phyloP scores from a whole-genome alignment of 2,113 vertebrate genomes.

The Aspidoscelis tigris region DNA sequence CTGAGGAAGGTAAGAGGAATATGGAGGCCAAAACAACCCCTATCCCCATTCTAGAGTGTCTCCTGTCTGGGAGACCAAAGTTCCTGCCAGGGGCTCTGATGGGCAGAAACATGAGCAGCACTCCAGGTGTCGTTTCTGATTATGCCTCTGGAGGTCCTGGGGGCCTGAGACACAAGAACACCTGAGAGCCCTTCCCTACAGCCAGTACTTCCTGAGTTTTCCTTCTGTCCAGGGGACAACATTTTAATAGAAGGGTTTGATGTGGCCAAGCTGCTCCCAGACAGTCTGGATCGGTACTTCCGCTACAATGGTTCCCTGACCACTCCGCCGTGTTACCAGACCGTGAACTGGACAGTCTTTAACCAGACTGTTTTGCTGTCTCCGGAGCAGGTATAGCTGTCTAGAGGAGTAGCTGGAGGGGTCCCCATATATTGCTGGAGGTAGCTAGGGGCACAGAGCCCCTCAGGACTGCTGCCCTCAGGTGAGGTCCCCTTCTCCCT shows the following conservation, averaged over 20 bases:
- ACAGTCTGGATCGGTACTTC: slow-evolving; percentile 80
- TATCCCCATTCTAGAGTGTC: too few relatives aligned
- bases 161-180: too few relatives aligned
- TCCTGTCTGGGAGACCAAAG: too few relatives aligned
- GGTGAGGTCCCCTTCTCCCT: background rate
- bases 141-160: too few relatives aligned
- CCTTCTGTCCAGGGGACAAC: slow-evolving; percentile 70
- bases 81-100: background rate
- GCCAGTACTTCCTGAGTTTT: background rate
- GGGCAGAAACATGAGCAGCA: too few relatives aligned
- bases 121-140: too few relatives aligned
- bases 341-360: slow-evolving; percentile 88
- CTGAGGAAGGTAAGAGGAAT: slow-evolving; percentile 68
- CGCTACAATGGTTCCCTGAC: slow-evolving; percentile 87
- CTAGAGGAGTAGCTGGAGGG: too few relatives aligned
- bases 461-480: background rate
- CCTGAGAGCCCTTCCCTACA: background rate
- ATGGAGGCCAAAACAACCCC: background rate
- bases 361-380: slow-evolving; percentile 84
- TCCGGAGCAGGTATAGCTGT: slow-evolving; percentile 72
- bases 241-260: slow-evolving; percentile 79
- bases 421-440: background rate
- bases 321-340: slow-evolving; percentile 84
- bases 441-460: too few relatives aligned
- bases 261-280: slow-evolving; percentile 80